A percentile compares a stretch with the other conserved stretches of the same genome.
These are phyloP conservation scores for Xenentodon cancila DNA, from an alignment of 2,797 vertebrate species.

Conservation along the genomic window DNA sequence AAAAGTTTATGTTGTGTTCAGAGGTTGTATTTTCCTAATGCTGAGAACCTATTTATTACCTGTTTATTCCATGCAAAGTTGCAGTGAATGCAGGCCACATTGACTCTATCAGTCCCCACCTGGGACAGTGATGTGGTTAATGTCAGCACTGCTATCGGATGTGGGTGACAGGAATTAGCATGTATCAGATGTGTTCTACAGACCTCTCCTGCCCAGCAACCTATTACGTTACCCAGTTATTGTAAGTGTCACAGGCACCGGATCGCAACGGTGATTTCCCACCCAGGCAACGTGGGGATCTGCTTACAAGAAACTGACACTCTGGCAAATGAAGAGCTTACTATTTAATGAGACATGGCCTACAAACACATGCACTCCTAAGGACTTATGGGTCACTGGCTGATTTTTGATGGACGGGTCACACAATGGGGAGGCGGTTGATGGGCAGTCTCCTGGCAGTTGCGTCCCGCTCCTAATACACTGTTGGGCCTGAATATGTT, in stretches of 20 bases:
- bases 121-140: slow-evolving; percentile 43
- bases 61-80: slow-evolving; percentile 13
- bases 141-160: slow-evolving; percentile 73
- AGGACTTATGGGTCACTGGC: slow-evolving; percentile 54
- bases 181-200: slow-evolving; percentile 82
- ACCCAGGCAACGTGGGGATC: slow-evolving; percentile 66
- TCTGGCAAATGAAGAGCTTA: slow-evolving; percentile 75
- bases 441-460: slow-evolving; percentile 1
- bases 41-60: neutral
- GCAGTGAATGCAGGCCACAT: slow-evolving; percentile 26
- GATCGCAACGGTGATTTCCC: slow-evolving; percentile 71
- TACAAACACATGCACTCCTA: slow-evolving; percentile 36
- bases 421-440: slow-evolving; percentile 9
- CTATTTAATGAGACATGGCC: slow-evolving; percentile 78
- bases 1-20: too few relatives aligned
- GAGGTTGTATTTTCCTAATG: too few relatives aligned
- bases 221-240: slow-evolving; percentile 81
- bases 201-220: slow-evolving; percentile 67
- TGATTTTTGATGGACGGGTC: slow-evolving; percentile 60
- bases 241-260: slow-evolving; percentile 69
- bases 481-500: neutral
- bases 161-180: slow-evolving; percentile 77
- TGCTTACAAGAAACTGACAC: slow-evolving; percentile 75
- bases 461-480: neutral
- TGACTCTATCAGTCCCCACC: slow-evolving; percentile 42